Evolutionary conservation across 1,140 invertebrate genomes (phyloP), one percentile per base, ranked within the genome.

Genomic region (Thrips palmi): DNA sequence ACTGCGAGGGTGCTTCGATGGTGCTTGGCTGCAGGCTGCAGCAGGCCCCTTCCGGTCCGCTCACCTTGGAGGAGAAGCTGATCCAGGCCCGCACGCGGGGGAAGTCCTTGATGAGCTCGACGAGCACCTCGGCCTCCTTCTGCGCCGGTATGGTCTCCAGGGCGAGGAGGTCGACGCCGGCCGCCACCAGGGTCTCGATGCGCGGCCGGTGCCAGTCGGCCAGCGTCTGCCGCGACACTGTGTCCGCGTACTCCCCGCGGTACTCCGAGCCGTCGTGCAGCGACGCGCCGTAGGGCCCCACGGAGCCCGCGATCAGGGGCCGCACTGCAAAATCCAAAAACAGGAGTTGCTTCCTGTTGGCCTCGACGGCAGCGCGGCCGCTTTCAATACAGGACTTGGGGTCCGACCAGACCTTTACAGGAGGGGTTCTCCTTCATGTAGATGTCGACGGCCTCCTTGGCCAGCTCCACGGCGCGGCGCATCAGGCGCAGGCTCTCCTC

Each of bases 201-300:
- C 84, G 63, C 1, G 77, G 74, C 41, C 68, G 56, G 55, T 93
- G 88, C 77, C 85, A 91, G 15, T 78, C 64, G 19, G 68, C 68
- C 43, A 94, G 65, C 34, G 69, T 67, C 49, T 74, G 59, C 12
- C 59, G 56, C 17, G 71, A 59, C 5, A 83, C 67, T 1, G 54
- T 64, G 30, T 77, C 70, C 0, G 76, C 68, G 52, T 93, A 94
- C 39, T 62, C 67, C 15, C 91, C 89, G 27, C 65, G 74, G 51
- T 92, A 96, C 57, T 94, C 89, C 0, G 87, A 92, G 14, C 76
- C 77, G 57, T 94, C 84, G 49, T 79, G 72, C 3, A 89, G 60
- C 44, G 68, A 74, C 3, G 87, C 86, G 0, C 86, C 89, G 51
- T 88, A 93, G 0, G 89, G 84, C 1, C 89, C 88, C 25, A 92